Base-by-base conservation (phyloP, 2,113 vertebrate species). In the Tychaedon coryphoeus region DNA sequence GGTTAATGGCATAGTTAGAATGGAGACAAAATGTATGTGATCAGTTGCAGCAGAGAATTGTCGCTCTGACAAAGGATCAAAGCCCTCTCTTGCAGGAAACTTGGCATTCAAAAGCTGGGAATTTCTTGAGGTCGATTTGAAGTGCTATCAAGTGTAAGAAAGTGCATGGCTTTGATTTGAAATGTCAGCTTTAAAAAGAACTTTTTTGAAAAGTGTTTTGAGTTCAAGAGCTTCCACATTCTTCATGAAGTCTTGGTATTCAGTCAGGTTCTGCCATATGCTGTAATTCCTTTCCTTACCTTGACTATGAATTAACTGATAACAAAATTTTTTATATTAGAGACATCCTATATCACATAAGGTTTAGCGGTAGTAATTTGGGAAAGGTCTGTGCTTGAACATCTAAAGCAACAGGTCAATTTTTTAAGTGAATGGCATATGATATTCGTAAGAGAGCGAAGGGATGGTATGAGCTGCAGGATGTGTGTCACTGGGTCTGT, bases 401-500 rank as follows among this genome's bases (percentile, higher is more conserved):
- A 4, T 12, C 6, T 36, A 18, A 45, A 73, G n/a, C 24, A 29
- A 33, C 13, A 16, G 47, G 26, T 22, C 1, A 17, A 0, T 22
- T 3, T 19, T 9, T 23, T 4, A 24, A 33, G 53, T 3, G 34
- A 51, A 29, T 7, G 19, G 29, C 12, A 2, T 1, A 4, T 0
- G 19, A 5, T 12, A 13, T 12, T 64, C 3, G 2, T 18, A 5
- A 16, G 14, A 8, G 0, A 15, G 23, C 1, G 0, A 23, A 45
- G 38, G 1, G 53, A 25, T n/a, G 8, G 1, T 8, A 0, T 2
- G 82, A 56, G 34, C 61, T 12, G 29, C 70, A 29, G 51, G 5
- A 9, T 17, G 23, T 3, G 17, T 26, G 58, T 10, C 28, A 19
- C 2, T n/a, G 5, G 28, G 5, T 40, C 8, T 3, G 28, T 19